These are phyloP conservation scores for Noctua pronuba DNA, from an alignment of 2,888 invertebrate species.

Conservation along the genomic window DNA sequence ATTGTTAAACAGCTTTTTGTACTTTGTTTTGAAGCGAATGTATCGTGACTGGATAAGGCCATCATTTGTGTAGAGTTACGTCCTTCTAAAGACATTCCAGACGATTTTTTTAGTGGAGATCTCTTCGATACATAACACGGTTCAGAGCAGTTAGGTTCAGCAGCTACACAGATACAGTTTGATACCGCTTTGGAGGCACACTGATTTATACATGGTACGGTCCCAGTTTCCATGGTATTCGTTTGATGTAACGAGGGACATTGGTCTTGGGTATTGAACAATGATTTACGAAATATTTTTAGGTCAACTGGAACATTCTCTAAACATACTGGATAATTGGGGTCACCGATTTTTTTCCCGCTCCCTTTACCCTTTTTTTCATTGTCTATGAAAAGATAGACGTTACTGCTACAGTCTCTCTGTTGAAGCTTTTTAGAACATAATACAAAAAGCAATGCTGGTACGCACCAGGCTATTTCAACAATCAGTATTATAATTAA, in stretches of 20 bases:
- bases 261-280: constrained; percentile 24
- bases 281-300: constrained; percentile 21
- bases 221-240: constrained; percentile 46
- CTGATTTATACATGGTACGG: constrained; percentile 35
- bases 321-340: neutral
- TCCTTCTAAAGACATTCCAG: neutral
- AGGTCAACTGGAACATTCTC: neutral
- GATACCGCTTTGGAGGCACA: constrained; percentile 13
- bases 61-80: constrained; percentile 16
- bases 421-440: constrained; percentile 63
- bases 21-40: constrained; percentile 1
- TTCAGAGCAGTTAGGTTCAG: constrained; percentile 1
- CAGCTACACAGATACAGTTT: neutral
- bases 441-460: constrained; percentile 70
- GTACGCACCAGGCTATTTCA: constrained; percentile 83
- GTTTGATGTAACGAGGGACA: constrained; percentile 31
- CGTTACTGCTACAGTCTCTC: constrained; percentile 57
- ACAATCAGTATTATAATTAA: constrained; percentile 76
- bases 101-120: constrained; percentile 45
- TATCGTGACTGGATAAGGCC: constrained; percentile 30
- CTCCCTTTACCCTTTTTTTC: constrained; percentile 25
- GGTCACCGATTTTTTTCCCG: neutral
- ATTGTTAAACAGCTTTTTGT: constrained; percentile 5
- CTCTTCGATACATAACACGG: constrained; percentile 19
- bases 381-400: constrained; percentile 59